Evolutionary conservation across 1,140 invertebrate species (phyloP).

Genomic region (Antheraea mylitta): DNA sequence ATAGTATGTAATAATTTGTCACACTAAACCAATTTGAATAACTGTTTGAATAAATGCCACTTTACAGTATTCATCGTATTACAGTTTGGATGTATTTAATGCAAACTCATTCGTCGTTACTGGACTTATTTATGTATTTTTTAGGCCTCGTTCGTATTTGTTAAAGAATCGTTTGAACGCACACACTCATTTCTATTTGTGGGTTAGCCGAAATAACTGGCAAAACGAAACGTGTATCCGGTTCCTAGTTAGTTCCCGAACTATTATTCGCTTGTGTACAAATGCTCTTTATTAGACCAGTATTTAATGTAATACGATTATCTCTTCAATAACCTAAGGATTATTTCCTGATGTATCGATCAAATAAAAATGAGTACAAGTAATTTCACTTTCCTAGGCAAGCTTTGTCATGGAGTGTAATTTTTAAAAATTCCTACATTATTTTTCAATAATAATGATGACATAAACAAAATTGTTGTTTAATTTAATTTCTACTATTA

Average conservation of each 20-base stretch:
- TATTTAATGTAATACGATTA: constrained; percentile 36
- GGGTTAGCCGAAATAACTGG: constrained; percentile 50
- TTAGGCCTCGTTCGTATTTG: constrained; percentile 38
- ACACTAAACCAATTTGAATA: not conserved
- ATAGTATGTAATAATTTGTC: not conserved
- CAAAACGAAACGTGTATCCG: constrained; percentile 52
- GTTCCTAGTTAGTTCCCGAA: constrained; percentile 34
- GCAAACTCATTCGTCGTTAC: not conserved
- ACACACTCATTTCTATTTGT: constrained; percentile 51
- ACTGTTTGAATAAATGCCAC: too few species aligned
- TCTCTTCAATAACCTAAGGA: too few species aligned
- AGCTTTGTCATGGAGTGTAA: too few species aligned
- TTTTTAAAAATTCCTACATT: too few species aligned
- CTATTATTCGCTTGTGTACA: constrained; percentile 38
- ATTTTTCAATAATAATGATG: too few species aligned
- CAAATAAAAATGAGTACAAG: too few species aligned
- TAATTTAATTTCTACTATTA: too few species aligned
- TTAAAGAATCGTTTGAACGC: constrained; percentile 45
- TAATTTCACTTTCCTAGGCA: too few species aligned
- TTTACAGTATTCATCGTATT: too few species aligned
- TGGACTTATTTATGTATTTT: constrained; percentile 32
- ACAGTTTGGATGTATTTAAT: not conserved
- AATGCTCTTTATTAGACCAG: constrained; percentile 52
- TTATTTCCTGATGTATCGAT: too few species aligned
- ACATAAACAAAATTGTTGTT: too few species aligned